Percentiles rank a stretch among this genome's conserved stretches.
These are phyloP conservation scores for Lasioglossum zephyrum DNA, from an alignment of 2,888 invertebrate species.

Conservation along the genomic window DNA sequence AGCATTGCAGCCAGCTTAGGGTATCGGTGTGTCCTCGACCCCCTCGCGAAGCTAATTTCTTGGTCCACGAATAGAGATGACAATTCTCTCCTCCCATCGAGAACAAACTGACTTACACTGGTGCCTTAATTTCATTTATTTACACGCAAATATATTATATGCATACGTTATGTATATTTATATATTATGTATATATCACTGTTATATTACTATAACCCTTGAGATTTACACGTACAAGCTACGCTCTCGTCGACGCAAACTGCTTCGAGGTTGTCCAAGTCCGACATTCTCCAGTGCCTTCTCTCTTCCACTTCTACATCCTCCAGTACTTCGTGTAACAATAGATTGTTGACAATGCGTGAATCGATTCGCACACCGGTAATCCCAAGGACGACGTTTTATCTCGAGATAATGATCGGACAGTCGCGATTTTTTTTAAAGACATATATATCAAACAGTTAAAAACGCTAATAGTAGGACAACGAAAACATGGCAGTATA, in stretches of 20 bases:
- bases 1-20: not conserved
- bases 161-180: constrained; percentile 65
- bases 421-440: not conserved
- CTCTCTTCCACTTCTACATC: not conserved
- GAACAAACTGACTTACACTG: constrained; percentile 25
- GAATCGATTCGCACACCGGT: constrained; percentile 1
- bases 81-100: not conserved
- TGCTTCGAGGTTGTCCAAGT: constrained; percentile 27
- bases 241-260: constrained; percentile 39
- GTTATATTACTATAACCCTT: constrained; percentile 79
- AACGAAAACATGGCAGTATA: not conserved
- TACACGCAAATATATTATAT: constrained; percentile 84
- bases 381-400: constrained; percentile 24
- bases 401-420: constrained; percentile 20
- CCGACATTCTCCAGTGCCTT: constrained; percentile 5
- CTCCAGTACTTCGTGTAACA: not conserved
- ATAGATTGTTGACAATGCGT: constrained; percentile 20
- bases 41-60: not conserved
- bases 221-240: constrained; percentile 81
- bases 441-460: not conserved
- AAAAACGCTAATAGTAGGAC: not conserved
- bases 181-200: constrained; percentile 75
- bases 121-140: constrained; percentile 82
- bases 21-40: not conserved
- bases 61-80: not conserved